A percentile compares a stretch with the other conserved stretches of the same genome.
phyloP scores from a whole-genome alignment of 1,140 invertebrate genomes.

The Pogonomyrmex californicus region DNA sequence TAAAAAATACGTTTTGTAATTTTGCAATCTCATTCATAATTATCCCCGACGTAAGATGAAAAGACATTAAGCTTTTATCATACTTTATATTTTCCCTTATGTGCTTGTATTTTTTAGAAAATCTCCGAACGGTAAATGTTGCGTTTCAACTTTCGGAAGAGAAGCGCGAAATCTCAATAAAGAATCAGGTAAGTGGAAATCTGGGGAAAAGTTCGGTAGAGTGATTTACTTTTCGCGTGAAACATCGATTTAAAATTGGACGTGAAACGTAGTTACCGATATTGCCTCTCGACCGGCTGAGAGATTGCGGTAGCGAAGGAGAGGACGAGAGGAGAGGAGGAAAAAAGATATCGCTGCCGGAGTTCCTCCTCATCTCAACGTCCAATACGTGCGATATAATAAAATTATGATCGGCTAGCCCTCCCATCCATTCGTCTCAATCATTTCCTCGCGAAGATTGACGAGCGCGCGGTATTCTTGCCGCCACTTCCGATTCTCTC shows the following conservation, averaged over 20 bases:
- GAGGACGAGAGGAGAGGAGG: neutral
- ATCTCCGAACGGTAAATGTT: neutral
- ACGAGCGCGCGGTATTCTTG: constrained; percentile 57
- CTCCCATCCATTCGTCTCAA: constrained; percentile 70
- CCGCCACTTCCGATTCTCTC: constrained; percentile 53
- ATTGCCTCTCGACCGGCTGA: constrained; percentile 44
- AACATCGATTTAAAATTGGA: constrained; percentile 60
- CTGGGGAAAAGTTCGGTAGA: constrained; percentile 22
- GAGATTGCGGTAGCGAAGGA: constrained; percentile 20
- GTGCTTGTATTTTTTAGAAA: neutral
- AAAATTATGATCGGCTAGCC: constrained; percentile 72
- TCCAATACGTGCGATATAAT: constrained; percentile 64
- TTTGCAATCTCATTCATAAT: neutral
- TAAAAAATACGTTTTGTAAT: neutral
- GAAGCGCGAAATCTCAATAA: neutral
- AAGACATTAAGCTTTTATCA: neutral
- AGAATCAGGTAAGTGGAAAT: constrained; percentile 51
- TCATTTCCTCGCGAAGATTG: constrained; percentile 70
- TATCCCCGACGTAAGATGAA: neutral
- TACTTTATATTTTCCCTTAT: neutral
- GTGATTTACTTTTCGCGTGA: constrained; percentile 45
- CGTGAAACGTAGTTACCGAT: constrained; percentile 61
- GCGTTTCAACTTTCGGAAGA: neutral
- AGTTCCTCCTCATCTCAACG: constrained; percentile 52
- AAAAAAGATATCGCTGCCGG: constrained; percentile 29